A percentile compares a stretch with the other conserved stretches of the same genome.
Conservation (phyloP, 2,888 invertebrate species). For the Perithous albicinctus region DNA sequence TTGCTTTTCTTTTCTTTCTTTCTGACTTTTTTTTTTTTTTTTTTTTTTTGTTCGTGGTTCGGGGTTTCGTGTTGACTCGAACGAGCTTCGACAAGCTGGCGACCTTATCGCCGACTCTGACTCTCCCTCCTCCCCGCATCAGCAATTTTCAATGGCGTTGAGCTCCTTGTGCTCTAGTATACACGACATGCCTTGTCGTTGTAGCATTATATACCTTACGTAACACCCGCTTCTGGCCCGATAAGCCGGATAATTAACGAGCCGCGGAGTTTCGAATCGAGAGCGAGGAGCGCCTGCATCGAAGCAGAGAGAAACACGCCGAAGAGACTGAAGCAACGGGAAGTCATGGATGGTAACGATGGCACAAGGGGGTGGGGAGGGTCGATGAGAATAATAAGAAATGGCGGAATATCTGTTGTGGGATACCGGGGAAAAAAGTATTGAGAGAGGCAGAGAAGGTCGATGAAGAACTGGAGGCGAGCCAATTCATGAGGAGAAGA, state of each 20-base stretch:
- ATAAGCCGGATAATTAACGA: slow-evolving; percentile 66
- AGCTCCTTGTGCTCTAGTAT: slow-evolving; percentile 16
- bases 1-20: too few relatives aligned
- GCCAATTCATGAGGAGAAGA: slow-evolving; percentile 58
- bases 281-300: slow-evolving; percentile 52
- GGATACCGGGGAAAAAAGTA: background rate
- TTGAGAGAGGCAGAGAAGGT: slow-evolving; percentile 16
- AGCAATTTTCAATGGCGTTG: slow-evolving; percentile 2
- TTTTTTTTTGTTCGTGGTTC: background rate
- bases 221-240: slow-evolving; percentile 59
- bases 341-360: too few relatives aligned
- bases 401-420: background rate
- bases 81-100: slow-evolving; percentile 3
- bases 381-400: background rate
- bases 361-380: background rate
- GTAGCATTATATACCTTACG: slow-evolving; percentile 53
- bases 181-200: slow-evolving; percentile 54
- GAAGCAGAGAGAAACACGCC: slow-evolving; percentile 43
- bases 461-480: slow-evolving; percentile 51
- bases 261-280: slow-evolving; percentile 61
- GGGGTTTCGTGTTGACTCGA: background rate
- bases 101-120: slow-evolving; percentile 28
- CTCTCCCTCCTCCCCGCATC: background rate
- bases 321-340: slow-evolving; percentile 8
- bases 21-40: too few relatives aligned